Conservation (phyloP, 2,797 vertebrate species). For the Gymnoscopelus microlampas region DNA sequence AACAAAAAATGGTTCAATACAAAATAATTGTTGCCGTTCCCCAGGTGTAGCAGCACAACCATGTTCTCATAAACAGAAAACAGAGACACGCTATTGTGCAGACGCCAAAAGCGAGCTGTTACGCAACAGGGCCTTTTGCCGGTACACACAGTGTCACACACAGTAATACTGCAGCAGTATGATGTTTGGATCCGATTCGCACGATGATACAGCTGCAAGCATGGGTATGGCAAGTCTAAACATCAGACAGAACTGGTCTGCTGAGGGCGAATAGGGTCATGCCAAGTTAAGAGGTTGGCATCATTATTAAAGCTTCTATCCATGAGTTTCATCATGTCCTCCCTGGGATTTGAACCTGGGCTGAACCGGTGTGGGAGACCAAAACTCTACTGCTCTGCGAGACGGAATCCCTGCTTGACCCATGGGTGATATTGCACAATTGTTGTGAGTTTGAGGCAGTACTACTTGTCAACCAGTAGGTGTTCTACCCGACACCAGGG, state of each 20-base stretch:
- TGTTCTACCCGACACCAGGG: too few relatives aligned
- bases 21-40: conserved; percentile 14
- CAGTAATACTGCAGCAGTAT: neutral
- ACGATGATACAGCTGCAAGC: neutral
- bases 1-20: conserved; percentile 26
- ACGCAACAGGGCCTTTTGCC: conserved; percentile 24
- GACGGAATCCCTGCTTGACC: too few relatives aligned
- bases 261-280: too few relatives aligned
- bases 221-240: conserved; percentile 13
- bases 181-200: conserved; percentile 16
- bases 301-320: too few relatives aligned
- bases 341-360: too few relatives aligned
- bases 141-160: neutral
- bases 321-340: too few relatives aligned
- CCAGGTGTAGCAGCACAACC: neutral
- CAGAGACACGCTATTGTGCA: conserved; percentile 13
- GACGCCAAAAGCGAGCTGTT: conserved; percentile 27
- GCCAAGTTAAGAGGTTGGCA: too few relatives aligned
- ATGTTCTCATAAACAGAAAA: conserved; percentile 48
- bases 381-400: too few relatives aligned
- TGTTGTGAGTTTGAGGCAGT: too few relatives aligned
- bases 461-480: too few relatives aligned
- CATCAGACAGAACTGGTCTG: conserved; percentile 1
- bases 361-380: too few relatives aligned
- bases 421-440: too few relatives aligned